Percentiles rank a stretch among this genome's conserved stretches.
Conservation (phyloP, 2,113 vertebrate genomes). For the Microcebus murinus region DNA sequence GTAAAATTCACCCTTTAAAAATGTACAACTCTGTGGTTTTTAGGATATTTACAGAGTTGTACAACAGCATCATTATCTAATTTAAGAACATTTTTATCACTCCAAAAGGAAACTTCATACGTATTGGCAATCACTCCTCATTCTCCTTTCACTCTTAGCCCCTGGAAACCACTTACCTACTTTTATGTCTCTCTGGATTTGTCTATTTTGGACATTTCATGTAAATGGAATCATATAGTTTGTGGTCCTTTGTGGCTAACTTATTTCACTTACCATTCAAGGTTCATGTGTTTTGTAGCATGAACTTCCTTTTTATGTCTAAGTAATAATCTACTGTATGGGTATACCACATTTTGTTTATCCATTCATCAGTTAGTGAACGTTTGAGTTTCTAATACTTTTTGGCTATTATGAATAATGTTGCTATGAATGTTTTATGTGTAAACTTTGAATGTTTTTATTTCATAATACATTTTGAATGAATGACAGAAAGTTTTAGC, state of each 20-base stretch:
- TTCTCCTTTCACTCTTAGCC: neutral
- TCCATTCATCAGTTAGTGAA: neutral
- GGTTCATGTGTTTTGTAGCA: neutral
- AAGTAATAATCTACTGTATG: neutral
- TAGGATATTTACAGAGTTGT: neutral
- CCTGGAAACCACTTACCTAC: neutral
- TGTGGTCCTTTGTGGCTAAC: neutral
- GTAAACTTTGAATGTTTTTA: conserved; percentile 10
- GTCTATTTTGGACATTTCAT: neutral
- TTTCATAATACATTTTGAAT: conserved; percentile 1
- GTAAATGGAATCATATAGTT: neutral
- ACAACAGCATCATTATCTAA: neutral
- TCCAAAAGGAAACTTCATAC: neutral
- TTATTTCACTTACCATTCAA: neutral
- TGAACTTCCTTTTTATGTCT: neutral
- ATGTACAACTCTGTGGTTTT: neutral
- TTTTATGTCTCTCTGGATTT: neutral
- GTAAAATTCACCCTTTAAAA: neutral
- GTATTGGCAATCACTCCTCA: neutral
- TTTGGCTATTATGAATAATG: neutral
- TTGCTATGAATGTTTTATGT: conserved; percentile 2
- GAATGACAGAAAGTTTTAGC: conserved; percentile 1
- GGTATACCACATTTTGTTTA: neutral
- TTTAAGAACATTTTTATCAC: neutral
- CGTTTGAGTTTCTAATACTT: neutral